Conservation (phyloP, 2,113 vertebrate genomes). For the Sinocyclocheilus grahami region DNA sequence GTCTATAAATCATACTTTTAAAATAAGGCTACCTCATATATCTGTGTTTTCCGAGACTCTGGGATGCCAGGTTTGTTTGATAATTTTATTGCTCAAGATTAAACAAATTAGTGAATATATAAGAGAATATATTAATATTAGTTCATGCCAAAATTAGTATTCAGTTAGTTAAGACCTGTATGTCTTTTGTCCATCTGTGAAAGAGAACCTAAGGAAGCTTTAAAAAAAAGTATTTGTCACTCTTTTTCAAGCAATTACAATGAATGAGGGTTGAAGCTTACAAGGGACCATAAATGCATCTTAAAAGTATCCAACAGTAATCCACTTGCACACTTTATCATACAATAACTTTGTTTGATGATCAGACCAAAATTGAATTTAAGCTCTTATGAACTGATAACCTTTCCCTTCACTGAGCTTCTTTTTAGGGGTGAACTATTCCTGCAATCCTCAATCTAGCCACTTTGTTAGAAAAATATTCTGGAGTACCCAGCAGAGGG, state of each 20-base stretch:
- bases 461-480: neutral
- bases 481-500: constrained; percentile 37
- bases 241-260: neutral
- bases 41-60: neutral
- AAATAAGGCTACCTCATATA: neutral
- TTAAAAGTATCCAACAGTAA: neutral
- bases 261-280: too few species aligned
- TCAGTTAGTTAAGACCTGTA: too few species aligned
- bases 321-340: neutral
- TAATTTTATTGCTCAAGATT: neutral
- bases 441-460: neutral
- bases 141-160: too few species aligned
- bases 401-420: neutral
- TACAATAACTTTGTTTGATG: neutral
- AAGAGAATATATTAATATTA: neutral
- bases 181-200: too few species aligned
- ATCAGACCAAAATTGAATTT: neutral
- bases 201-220: too few species aligned
- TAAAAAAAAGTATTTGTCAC: too few species aligned
- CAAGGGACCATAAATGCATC: neutral
- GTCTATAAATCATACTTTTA: neutral
- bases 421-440: neutral
- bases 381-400: neutral
- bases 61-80: too few species aligned
- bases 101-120: neutral